A percentile compares a stretch with the other conserved stretches of the same genome.
These are phyloP conservation scores for Drosophila rufa DNA, from an alignment of 1,140 invertebrate species.

Conservation along the genomic window DNA sequence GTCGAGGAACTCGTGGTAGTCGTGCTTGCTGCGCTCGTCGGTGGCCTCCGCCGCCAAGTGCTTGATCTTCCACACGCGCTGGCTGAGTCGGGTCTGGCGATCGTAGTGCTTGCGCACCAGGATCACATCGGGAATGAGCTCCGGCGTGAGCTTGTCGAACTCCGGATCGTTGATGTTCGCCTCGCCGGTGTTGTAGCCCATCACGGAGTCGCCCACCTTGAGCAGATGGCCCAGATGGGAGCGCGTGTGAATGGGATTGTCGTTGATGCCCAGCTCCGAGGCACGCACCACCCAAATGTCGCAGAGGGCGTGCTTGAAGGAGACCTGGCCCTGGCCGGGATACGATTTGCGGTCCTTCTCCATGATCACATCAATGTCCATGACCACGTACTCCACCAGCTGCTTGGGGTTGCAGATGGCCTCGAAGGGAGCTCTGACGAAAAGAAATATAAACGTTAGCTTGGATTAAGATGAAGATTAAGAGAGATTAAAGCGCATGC, in stretches of 20 bases:
- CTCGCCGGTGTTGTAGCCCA: slow-evolving; percentile 96
- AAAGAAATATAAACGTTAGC: background rate
- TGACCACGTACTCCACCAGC: slow-evolving; percentile 96
- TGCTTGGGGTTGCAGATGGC: slow-evolving; percentile 96
- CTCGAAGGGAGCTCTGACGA: slow-evolving; percentile 89
- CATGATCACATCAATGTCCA: slow-evolving; percentile 95
- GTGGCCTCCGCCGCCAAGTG: slow-evolving; percentile 91
- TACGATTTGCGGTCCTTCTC: slow-evolving; percentile 92
- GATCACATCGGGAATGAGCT: slow-evolving; percentile 94
- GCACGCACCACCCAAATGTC: slow-evolving; percentile 97
- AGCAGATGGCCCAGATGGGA: slow-evolving; percentile 98
- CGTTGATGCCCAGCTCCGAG: slow-evolving; percentile 94
- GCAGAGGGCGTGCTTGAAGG: slow-evolving; percentile 94
- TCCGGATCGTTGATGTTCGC: slow-evolving; percentile 95
- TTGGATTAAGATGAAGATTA: too few species aligned
- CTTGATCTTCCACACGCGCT: slow-evolving; percentile 96
- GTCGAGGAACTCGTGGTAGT: slow-evolving; percentile 98
- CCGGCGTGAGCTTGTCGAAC: slow-evolving; percentile 93
- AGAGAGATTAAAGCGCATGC: background rate
- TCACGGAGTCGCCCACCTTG: slow-evolving; percentile 95
- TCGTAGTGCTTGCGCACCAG: slow-evolving; percentile 98
- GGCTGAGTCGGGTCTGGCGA: slow-evolving; percentile 88
- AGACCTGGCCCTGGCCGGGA: slow-evolving; percentile 94
- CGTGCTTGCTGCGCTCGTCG: slow-evolving; percentile 88
- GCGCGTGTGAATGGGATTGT: slow-evolving; percentile 93